These are phyloP conservation scores for Argentina silus DNA, from an alignment of 2,797 vertebrate genomes.

Conservation along the genomic window DNA sequence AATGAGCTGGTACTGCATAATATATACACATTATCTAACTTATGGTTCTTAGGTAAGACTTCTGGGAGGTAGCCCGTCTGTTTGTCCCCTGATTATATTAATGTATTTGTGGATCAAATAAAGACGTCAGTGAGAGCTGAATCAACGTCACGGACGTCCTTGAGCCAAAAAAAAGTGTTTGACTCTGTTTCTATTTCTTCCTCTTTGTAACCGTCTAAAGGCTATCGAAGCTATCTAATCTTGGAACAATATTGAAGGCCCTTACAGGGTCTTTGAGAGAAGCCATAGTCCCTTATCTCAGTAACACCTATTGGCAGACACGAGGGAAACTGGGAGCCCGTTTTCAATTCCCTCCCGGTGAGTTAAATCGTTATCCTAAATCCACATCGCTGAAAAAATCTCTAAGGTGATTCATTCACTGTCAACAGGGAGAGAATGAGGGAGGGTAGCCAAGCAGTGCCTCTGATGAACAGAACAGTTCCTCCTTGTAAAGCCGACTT, in stretches of 20 bases:
- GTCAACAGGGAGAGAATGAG: background rate
- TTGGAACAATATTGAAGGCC: background rate
- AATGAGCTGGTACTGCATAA: constrained; percentile 15
- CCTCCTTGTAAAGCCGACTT: constrained; percentile 4
- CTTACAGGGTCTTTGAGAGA: background rate
- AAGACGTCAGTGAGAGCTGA: background rate
- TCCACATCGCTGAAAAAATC: background rate
- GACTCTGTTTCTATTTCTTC: background rate
- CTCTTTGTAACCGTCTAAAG: background rate
- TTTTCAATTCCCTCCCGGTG: background rate
- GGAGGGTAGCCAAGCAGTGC: background rate
- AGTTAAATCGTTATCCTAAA: background rate
- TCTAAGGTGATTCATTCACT: background rate
- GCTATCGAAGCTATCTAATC: background rate
- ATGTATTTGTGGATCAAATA: background rate
- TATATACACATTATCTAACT: background rate
- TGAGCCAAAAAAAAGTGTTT: background rate
- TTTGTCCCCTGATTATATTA: background rate
- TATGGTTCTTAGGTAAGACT: background rate
- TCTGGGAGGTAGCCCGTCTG: background rate
- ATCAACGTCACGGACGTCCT: background rate
- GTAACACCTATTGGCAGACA: background rate
- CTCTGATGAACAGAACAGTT: background rate
- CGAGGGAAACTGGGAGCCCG: background rate
- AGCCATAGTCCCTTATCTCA: background rate